Evolutionary conservation across 1,140 invertebrate species (phyloP), one percentile per base, ranked within the genome.

Genomic region (Drosophila cardini): DNA sequence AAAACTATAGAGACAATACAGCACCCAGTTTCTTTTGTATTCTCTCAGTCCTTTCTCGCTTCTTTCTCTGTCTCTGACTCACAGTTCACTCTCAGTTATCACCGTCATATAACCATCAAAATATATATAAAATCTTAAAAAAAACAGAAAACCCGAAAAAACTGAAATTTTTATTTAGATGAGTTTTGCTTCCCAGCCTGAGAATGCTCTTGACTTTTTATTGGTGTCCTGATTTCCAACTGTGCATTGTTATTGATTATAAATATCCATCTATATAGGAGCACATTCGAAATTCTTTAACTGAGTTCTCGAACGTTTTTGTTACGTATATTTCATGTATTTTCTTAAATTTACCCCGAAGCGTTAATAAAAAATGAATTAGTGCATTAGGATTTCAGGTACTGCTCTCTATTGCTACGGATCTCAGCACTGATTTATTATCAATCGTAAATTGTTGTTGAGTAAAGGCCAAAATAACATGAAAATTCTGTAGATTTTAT

Each of bases 351-450:
- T 67, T 62, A 38, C 43, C 50, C 43, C 46, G 69, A 72, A 57
- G 86, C 79, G 79, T 83, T 86, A 74, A 86, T 86, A 86, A 86
- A 86, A 87, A 86, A 86, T 86, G 83, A 86, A 86, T 86, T 83
- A 86, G 84, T 81, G 79, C 84, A 79, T 50, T 64, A 78, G 76
- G 64, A 76, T 70, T 63, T 64, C 43, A 56, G 61, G 34, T 64
- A 56, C 52, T 40, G 26, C 34, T 13, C 26, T 11, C 50, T 18
- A 13, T 38, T 48, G 52, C n/a, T 36, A 56, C 58, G 57, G 21
- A 72, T 72, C 45, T 32, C 30, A 34, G 57, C 32, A 58, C 71
- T 75, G 84, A 86, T 86, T 86, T 86, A 86, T 86, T 86, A 77
- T 80, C 32, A 50, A 79, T 87, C 83, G 79, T 86, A 86, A 86